Conservation (phyloP, 2,113 vertebrate genomes). For the Malaclemys terrapin region DNA sequence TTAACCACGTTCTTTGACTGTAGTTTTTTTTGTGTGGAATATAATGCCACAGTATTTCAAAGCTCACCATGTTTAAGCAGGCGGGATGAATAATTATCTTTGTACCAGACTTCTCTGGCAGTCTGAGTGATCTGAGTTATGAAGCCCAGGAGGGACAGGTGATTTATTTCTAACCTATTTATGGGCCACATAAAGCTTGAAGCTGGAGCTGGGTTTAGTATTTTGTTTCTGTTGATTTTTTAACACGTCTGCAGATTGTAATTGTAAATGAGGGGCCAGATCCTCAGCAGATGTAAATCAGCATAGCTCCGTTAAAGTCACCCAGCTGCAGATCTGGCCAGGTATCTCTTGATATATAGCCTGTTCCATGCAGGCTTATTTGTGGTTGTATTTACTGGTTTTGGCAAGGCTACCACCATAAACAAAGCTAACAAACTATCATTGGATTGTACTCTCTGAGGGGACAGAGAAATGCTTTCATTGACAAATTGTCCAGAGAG, state of each 20-base stretch:
- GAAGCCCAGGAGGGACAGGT: rapidly evolving
- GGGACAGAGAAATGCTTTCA: background rate
- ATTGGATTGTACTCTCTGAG: too few relatives aligned
- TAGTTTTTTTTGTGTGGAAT: background rate
- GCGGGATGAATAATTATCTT: background rate
- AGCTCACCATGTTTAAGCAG: background rate
- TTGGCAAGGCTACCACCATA: constrained; percentile 13
- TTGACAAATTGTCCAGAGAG: background rate
- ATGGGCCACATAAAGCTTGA: constrained; percentile 34
- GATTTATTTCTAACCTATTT: constrained; percentile 34
- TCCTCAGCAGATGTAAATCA: background rate
- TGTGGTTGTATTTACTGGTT: background rate
- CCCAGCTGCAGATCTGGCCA: background rate
- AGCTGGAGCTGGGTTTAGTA: background rate
- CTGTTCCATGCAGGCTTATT: background rate
- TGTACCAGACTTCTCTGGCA: background rate
- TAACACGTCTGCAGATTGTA: constrained; percentile 28
- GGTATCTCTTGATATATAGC: background rate
- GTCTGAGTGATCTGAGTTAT: background rate
- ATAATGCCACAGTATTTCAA: background rate
- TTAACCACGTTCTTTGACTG: background rate
- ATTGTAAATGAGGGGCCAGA: background rate
- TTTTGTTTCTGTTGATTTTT: constrained; percentile 50
- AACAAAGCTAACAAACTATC: background rate
- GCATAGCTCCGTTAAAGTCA: background rate